A percentile compares a stretch with the other conserved stretches of the same genome.
phyloP scores from a whole-genome alignment of 2,888 invertebrate species.

The Cyclophora punctaria region DNA sequence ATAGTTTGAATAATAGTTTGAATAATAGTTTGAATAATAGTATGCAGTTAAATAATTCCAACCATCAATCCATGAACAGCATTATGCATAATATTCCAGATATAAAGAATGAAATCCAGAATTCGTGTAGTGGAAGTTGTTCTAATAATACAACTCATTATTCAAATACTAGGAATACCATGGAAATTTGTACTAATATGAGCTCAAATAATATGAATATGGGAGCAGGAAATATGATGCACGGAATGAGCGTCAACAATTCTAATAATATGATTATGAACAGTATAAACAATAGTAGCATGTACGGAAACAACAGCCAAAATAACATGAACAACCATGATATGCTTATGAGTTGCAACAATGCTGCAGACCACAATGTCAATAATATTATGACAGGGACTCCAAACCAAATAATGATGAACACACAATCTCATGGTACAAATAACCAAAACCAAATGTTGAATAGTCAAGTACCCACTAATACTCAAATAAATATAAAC shows the following conservation, averaged over 20 bases:
- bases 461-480: constrained; percentile 42
- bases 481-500: constrained; percentile 58
- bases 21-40: constrained; percentile 50
- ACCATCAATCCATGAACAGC: constrained; percentile 54
- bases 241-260: constrained; percentile 55
- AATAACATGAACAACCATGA: constrained; percentile 55
- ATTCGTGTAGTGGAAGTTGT: constrained; percentile 62
- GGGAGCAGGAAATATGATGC: constrained; percentile 54
- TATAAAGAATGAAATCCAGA: constrained; percentile 67
- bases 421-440: constrained; percentile 45
- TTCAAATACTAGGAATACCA: constrained; percentile 48
- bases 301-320: constrained; percentile 49
- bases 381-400: constrained; percentile 50
- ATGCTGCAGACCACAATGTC: constrained; percentile 51
- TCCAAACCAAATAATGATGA: constrained; percentile 62
- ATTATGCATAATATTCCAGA: constrained; percentile 69
- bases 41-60: constrained; percentile 58
- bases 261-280: constrained; percentile 62
- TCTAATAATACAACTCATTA: constrained; percentile 54
- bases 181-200: constrained; percentile 61
- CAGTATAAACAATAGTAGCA: constrained; percentile 44
- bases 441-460: constrained; percentile 54
- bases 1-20: constrained; percentile 46
- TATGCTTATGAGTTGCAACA: constrained; percentile 63
- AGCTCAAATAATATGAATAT: constrained; percentile 53